Conservation (phyloP, 2,888 invertebrate genomes). For the Cancer borealis region DNA sequence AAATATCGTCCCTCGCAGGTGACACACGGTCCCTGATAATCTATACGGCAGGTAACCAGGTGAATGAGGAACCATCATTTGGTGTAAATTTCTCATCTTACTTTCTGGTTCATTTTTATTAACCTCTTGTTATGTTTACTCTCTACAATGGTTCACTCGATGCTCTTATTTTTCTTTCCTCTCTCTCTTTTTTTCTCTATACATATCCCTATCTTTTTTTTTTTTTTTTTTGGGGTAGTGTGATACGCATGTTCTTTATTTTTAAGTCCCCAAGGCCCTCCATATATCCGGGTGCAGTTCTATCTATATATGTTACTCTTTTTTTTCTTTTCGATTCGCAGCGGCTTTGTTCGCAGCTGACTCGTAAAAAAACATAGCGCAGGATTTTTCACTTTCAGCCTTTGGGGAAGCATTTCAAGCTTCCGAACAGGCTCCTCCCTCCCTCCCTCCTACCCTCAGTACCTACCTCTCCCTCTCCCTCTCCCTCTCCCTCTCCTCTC, state of each 20-base stretch:
- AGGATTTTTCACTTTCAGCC: conserved; percentile 40
- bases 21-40: conserved; percentile 23
- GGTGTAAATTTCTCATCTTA: background rate
- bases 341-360: conserved; percentile 48
- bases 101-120: background rate
- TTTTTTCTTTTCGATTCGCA: conserved; percentile 11
- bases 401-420: conserved; percentile 49
- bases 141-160: background rate
- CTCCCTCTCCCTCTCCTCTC: background rate
- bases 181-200: background rate
- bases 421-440: background rate
- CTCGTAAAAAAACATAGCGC: conserved; percentile 45
- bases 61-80: background rate
- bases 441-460: background rate
- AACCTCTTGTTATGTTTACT: background rate
- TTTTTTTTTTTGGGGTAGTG: background rate
- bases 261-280: background rate
- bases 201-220: background rate
- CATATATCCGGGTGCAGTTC: background rate
- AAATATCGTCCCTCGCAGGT: conserved; percentile 22
- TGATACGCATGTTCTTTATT: conserved; percentile 20
- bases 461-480: background rate
- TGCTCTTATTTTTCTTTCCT: background rate
- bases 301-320: conserved; percentile 15
- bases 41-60: background rate